Base-by-base conservation (phyloP, 2,113 vertebrate genomes). In the Callopanchax toddi region DNA sequence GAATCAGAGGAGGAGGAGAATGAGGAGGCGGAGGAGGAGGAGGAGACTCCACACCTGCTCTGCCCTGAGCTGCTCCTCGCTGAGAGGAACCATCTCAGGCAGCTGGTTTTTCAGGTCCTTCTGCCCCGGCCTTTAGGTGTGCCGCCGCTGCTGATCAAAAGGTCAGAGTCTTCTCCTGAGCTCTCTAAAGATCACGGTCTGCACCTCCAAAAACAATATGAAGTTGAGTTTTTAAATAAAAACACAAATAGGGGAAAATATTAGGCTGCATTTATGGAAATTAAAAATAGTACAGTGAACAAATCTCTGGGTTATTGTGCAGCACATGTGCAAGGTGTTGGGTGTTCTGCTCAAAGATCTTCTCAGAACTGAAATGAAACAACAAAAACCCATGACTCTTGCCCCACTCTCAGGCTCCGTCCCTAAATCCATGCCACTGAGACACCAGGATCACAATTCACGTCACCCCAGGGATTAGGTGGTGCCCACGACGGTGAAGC, bases 101-200 rank as follows among this genome's bases (percentile, higher is more conserved):
- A 91, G 86, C 91, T 89, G 89, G 92, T 93, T 93, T 92, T 93
- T 92, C 92, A 84, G 89, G 92, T 92, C 89, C 72, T 60, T 67
- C 86, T 32, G 60, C 80, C 74, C 12, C 46, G 82, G 6, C 74
- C 67, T 39, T 58, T 37, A 85, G 92, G 91, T 58, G 82, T 87
- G 89, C 61, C 78, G 16, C 29, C 36, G 63, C 42, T 12, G 0
- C 44, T 52, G 61, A 79, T 89, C 62, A 84, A 67, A 82, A 65
- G 58, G 49, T 6, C 4, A 51, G 40, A 55, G 62, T 73, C 45
- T 42, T 71, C 17, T 67, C 22, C 43, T 34, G 57, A 60, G 42
- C 7, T 44, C 40, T 67, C 64, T 58, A 46, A 20, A 52, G 65
- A 59, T 59, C 20, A 39, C 25, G 17, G 21, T 37, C 21, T 53